Evolutionary conservation across 2,888 invertebrate genomes (phyloP), one percentile per base, ranked within the genome.

Genomic region (Catocala fraxini): DNA sequence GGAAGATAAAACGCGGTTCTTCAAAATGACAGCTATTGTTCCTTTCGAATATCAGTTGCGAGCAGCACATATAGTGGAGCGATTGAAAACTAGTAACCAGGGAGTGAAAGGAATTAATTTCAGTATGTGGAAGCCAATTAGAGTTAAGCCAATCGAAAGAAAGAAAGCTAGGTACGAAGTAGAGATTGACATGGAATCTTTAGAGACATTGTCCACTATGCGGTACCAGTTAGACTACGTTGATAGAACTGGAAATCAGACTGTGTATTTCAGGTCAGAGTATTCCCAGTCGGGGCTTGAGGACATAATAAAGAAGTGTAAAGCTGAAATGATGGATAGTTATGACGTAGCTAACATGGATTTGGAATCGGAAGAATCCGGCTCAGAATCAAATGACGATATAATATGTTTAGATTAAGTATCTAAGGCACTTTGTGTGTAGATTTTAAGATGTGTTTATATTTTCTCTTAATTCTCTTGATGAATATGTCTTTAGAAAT

Each of bases 331-430:
- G 63, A 83, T 68, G 0, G 93, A 93, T 58, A 87, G 81, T 25
- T 90, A 92, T 56, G 90, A 86, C 52, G 86, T 90, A 0, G 83
- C 89, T 6, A 91, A 92, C 61, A 94, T 94, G 93, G 93, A 93
- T 5, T 68, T 93, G 43, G 88, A 75, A 7, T 87, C 91, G 0
- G 51, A 68, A 0, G 84, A 82, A 12, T 82, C 84, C 1, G 86
- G 35, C 0, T 51, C 13, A 34, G 55, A 55, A 33, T 11, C 15
- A 5, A 13, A 42, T 9, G 48, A 88, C 5, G 81, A 87, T 43
- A 64, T 81, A 4, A 69, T 81, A 63, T 82, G 73, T 59, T 63
- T 83, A 62, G 77, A 75, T 54, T 80, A 79, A 70, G 56, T 9
- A 11, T 10, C 59, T 59, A 25, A 7, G 10, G 10, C 5, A 11